phyloP scores from a whole-genome alignment of 2,888 invertebrate species.

The Chymomyza fuscimana region DNA sequence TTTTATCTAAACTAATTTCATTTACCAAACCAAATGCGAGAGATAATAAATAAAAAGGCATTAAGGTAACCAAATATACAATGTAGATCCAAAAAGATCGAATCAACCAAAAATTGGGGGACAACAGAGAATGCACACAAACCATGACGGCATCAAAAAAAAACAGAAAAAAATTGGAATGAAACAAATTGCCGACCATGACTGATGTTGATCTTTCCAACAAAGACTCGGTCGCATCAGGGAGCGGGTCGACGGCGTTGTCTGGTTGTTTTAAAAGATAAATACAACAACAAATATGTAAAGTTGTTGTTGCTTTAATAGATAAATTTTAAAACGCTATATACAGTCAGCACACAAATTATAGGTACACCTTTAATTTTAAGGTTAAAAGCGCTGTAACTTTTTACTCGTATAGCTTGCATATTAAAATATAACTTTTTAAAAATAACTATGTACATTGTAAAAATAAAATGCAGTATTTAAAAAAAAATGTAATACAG shows the following conservation, averaged over 20 bases:
- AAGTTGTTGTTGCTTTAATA: not conserved
- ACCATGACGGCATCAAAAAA: slow-evolving; percentile 33
- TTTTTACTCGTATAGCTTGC: no score
- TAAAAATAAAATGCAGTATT: no score
- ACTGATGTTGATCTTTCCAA: slow-evolving; percentile 59
- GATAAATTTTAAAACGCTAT: not conserved
- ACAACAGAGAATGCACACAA: not conserved
- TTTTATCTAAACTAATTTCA: not conserved
- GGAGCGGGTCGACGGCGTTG: slow-evolving; percentile 16
- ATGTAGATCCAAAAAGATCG: slow-evolving; percentile 15
- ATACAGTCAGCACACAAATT: not conserved
- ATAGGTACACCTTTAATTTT: no score
- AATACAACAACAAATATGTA: slow-evolving; percentile 19
- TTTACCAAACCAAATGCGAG: not conserved
- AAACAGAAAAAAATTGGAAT: slow-evolving; percentile 31
- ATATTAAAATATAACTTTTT: no score
- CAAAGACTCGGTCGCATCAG: slow-evolving; percentile 21
- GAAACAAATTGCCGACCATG: slow-evolving; percentile 59
- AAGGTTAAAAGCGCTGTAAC: no score
- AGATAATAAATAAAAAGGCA: not conserved
- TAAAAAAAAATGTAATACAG: no score
- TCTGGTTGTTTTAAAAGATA: slow-evolving; percentile 44
- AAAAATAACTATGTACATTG: no score
- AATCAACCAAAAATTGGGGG: not conserved
- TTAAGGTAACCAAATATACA: not conserved